phyloP scores from a whole-genome alignment of 2,797 vertebrate genomes.

The Columba guinea region DNA sequence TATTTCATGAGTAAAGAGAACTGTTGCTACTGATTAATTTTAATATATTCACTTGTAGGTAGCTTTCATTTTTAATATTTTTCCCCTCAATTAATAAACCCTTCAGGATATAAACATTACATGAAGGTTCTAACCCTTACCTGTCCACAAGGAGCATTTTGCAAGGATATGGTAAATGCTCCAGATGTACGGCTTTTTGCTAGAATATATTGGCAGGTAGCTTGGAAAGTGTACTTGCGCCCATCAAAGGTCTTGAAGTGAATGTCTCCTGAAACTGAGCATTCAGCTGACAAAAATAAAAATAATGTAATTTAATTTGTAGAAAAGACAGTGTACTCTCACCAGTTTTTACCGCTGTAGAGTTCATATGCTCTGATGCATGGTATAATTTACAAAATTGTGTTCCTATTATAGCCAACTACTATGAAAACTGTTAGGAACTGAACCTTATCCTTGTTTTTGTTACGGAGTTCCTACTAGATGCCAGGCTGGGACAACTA shows the following conservation, averaged over 20 bases:
- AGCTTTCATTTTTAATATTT: not conserved
- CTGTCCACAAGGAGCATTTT: conserved; percentile 90
- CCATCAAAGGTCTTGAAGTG: conserved; percentile 94
- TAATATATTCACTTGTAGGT: not conserved
- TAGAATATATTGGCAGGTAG: conserved; percentile 92
- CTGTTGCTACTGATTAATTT: not conserved
- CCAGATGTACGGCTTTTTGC: conserved; percentile 89
- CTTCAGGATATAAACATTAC: not conserved
- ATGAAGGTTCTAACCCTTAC: conserved; percentile 74
- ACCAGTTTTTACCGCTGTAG: not conserved
- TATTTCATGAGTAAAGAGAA: not conserved
- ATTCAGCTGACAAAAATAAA: conserved; percentile 81
- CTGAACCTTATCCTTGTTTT: not conserved
- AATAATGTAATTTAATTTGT: accelerated
- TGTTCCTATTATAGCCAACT: not conserved
- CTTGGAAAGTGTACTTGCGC: conserved; percentile 88
- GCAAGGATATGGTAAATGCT: conserved; percentile 87
- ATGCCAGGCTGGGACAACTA: not conserved
- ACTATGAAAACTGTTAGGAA: accelerated
- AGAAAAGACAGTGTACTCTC: not conserved
- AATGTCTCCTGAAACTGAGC: conserved; percentile 93
- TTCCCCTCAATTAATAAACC: accelerated
- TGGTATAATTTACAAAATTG: not conserved
- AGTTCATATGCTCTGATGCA: not conserved
- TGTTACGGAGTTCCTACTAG: not conserved